These are phyloP conservation scores for Noctua fimbriata DNA, from an alignment of 2,888 invertebrate genomes.

Conservation along the genomic window DNA sequence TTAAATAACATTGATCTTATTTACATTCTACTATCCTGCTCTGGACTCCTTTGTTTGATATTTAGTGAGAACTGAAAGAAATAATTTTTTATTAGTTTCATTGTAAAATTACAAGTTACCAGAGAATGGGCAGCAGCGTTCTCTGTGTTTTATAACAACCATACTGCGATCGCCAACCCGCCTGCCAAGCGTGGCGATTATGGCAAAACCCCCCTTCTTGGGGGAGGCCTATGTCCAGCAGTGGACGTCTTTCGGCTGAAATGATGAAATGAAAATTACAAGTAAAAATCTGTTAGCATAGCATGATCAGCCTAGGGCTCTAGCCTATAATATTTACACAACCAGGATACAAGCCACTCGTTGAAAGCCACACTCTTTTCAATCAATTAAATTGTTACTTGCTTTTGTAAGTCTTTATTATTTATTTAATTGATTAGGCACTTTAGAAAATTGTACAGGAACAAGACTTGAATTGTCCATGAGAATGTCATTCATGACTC, in stretches of 20 bases:
- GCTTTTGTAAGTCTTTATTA: not conserved
- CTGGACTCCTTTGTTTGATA: constrained; percentile 10
- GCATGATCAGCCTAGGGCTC: not conserved
- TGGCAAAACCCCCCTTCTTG: too few species aligned
- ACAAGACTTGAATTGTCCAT: too few species aligned
- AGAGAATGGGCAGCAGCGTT: too few species aligned
- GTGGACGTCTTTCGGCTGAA: too few species aligned
- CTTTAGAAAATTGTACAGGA: not conserved
- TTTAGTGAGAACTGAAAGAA: constrained; percentile 77
- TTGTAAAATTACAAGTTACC: not conserved
- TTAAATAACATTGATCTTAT: constrained; percentile 77
- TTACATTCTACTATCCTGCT: constrained; percentile 72
- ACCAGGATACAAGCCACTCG: not conserved
- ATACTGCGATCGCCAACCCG: too few species aligned
- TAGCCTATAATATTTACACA: not conserved
- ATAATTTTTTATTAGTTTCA: not conserved
- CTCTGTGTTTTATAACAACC: too few species aligned
- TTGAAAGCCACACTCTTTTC: not conserved
- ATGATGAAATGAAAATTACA: too few species aligned
- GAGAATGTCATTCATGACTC: too few species aligned
- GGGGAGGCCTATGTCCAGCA: too few species aligned
- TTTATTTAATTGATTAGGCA: not conserved
- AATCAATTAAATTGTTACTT: too few species aligned
- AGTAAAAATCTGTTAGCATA: not conserved
- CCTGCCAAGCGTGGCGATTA: too few species aligned